Evolutionary conservation across 2,113 vertebrate species (phyloP).

Genomic region (Dermatemys mawii): DNA sequence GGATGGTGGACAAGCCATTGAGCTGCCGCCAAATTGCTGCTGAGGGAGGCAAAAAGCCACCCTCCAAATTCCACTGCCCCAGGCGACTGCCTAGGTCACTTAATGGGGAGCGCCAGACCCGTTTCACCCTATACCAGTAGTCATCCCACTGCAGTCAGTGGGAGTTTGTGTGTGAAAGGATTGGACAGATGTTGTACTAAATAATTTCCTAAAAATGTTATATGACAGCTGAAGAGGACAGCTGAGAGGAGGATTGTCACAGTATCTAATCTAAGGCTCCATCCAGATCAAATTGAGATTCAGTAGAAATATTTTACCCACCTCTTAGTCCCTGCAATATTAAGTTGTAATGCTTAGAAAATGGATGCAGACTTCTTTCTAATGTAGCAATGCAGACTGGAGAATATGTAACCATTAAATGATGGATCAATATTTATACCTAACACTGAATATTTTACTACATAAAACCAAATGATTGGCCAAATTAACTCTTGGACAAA

Average conservation of each 20-base stretch:
- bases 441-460: background rate
- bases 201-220: slow-evolving; percentile 11
- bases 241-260: background rate
- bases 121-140: background rate
- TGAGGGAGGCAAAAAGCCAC: too few relatives aligned
- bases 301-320: slow-evolving; percentile 1
- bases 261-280: background rate
- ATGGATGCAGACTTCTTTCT: background rate
- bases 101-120: too few relatives aligned
- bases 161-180: background rate
- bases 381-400: background rate
- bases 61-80: too few relatives aligned
- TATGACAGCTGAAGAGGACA: background rate
- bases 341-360: background rate
- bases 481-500: rapidly evolving
- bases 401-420: background rate
- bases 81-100: too few relatives aligned
- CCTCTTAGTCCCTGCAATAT: background rate
- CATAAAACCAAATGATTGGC: background rate
- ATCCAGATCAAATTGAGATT: slow-evolving; percentile 5
- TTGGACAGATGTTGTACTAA: background rate
- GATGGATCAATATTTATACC: background rate
- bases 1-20: too few relatives aligned
- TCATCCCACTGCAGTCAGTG: background rate
- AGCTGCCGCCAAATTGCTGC: too few relatives aligned